phyloP scores from a whole-genome alignment of 2,797 vertebrate species.

The Allobates femoralis region DNA sequence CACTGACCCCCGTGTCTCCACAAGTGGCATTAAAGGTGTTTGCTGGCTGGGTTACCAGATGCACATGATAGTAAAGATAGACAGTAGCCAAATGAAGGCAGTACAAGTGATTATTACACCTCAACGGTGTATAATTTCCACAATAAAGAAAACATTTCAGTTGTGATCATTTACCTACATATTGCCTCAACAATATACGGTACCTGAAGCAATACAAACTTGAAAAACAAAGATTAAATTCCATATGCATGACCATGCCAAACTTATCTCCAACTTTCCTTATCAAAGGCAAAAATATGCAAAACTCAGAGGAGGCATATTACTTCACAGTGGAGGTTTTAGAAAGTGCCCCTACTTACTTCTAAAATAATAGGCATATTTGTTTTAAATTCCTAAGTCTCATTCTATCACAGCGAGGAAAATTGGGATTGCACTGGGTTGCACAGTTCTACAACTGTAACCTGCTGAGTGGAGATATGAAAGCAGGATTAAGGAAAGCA shows the following conservation, averaged over 20 bases:
- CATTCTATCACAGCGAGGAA: constrained; percentile 63
- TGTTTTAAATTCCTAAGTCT: constrained; percentile 58
- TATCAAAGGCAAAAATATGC: constrained; percentile 60
- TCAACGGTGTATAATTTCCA: too few relatives aligned
- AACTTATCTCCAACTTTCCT: constrained; percentile 26
- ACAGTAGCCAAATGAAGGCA: too few relatives aligned
- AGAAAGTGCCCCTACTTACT: constrained; percentile 45
- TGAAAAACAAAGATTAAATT: constrained; percentile 6
- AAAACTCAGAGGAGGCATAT: constrained; percentile 57
- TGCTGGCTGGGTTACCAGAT: too few relatives aligned
- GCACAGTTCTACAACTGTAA: constrained; percentile 56
- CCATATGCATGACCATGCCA: constrained; percentile 16
- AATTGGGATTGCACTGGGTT: constrained; percentile 44
- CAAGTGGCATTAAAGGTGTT: too few relatives aligned
- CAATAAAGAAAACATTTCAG: background rate
- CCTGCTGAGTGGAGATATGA: constrained; percentile 59
- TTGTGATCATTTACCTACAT: constrained; percentile 1
- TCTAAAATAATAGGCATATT: constrained; percentile 60
- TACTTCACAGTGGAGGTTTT: constrained; percentile 43
- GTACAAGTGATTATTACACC: background rate
- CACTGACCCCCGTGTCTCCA: too few relatives aligned
- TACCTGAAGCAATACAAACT: background rate
- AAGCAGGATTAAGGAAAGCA: constrained; percentile 60
- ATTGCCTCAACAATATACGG: background rate
- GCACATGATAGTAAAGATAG: too few relatives aligned